These are phyloP conservation scores for Pseudomyrmex gracilis DNA, from an alignment of 1,140 invertebrate genomes.

Conservation along the genomic window DNA sequence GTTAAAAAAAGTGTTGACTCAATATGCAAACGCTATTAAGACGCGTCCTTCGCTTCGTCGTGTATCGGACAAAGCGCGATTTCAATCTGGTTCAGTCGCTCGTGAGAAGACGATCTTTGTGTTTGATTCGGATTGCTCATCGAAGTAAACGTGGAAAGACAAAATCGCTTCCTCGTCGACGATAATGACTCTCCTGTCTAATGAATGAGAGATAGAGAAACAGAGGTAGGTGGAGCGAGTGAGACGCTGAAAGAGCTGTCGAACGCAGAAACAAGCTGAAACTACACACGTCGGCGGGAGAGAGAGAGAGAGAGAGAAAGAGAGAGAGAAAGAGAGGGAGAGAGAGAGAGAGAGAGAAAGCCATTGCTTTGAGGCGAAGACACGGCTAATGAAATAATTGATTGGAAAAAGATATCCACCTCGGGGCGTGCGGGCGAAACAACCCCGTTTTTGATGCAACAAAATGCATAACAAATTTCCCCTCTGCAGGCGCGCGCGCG, in stretches of 20 bases:
- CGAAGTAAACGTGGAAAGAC: conserved; percentile 20
- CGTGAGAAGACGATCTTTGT: conserved; percentile 6
- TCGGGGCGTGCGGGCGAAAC: neutral
- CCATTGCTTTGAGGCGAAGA: conserved; percentile 51
- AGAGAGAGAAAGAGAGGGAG: neutral
- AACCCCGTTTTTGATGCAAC: conserved; percentile 28
- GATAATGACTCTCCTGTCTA: conserved; percentile 9
- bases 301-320: neutral
- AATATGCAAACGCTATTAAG: too few species aligned
- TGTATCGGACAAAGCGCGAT: too few species aligned
- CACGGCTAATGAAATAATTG: conserved; percentile 56
- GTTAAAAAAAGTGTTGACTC: too few species aligned
- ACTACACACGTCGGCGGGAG: too few species aligned
- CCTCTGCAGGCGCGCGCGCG: neutral
- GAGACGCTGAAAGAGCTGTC: conserved; percentile 7
- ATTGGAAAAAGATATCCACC: conserved; percentile 33
- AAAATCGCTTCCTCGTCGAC: conserved; percentile 20
- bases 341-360: neutral
- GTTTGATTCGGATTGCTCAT: conserved; percentile 29
- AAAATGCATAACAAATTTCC: conserved; percentile 50
- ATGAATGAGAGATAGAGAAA: too few species aligned
- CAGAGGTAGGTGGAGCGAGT: too few species aligned
- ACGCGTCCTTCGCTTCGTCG: too few species aligned
- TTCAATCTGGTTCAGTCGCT: neutral
- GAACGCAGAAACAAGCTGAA: neutral